phyloP scores from a whole-genome alignment of 2,113 vertebrate species.

The Carettochelys insculpta region DNA sequence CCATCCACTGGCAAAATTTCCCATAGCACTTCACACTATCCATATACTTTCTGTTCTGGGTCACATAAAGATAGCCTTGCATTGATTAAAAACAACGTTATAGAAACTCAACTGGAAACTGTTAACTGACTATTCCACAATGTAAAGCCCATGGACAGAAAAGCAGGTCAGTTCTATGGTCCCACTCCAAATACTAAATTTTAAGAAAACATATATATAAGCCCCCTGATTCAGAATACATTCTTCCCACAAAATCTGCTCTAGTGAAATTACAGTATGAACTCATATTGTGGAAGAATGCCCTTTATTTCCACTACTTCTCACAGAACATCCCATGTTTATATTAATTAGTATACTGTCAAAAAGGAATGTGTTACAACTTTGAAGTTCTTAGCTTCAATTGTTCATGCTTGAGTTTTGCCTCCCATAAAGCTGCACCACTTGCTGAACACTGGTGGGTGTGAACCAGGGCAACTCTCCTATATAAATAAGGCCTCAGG shows the following conservation, averaged over 20 bases:
- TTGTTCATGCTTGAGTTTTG: background rate
- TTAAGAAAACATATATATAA: background rate
- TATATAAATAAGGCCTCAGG: background rate
- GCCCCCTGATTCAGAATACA: conserved; percentile 2
- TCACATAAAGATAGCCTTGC: conserved; percentile 73
- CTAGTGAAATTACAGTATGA: background rate
- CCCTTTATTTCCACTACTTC: background rate
- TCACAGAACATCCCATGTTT: background rate
- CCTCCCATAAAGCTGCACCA: background rate
- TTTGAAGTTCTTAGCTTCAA: background rate
- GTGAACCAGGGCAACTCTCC: accelerated
- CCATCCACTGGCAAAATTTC: conserved; percentile 55
- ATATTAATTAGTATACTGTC: background rate
- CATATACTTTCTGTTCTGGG: conserved; percentile 77
- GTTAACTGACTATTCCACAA: conserved; percentile 33
- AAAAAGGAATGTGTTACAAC: background rate
- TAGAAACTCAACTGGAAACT: conserved; percentile 66
- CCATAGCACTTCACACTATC: conserved; percentile 67
- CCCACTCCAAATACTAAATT: conserved; percentile 47
- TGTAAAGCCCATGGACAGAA: conserved; percentile 27
- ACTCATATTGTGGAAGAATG: background rate
- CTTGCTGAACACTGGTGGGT: accelerated
- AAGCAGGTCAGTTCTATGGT: conserved; percentile 28
- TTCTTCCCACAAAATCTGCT: conserved; percentile 1
- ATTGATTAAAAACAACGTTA: conserved; percentile 56